phyloP scores from a whole-genome alignment of 2,888 invertebrate species.

The Tipula unca region DNA sequence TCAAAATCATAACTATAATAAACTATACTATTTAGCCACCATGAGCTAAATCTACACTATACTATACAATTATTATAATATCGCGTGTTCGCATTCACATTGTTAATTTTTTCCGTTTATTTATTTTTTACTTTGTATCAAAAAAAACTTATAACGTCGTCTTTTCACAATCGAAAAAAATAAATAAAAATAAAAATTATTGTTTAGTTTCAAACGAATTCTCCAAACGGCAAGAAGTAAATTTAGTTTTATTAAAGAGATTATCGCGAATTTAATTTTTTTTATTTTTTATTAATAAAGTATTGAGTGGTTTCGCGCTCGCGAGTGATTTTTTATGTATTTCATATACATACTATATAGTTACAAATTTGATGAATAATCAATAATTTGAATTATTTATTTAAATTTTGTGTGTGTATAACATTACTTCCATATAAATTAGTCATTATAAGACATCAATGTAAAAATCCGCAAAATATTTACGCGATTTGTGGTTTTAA shows the following conservation, averaged over 20 bases:
- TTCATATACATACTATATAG: background rate
- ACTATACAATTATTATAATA: background rate
- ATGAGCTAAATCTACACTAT: background rate
- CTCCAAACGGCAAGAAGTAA: conserved; percentile 8
- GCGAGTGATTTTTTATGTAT: background rate
- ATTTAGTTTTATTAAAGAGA: background rate
- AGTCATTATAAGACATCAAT: background rate
- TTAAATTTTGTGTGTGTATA: background rate
- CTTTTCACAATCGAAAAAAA: background rate
- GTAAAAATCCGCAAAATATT: background rate
- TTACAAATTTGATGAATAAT: background rate
- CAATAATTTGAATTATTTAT: background rate
- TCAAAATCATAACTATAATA: background rate
- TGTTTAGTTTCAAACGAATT: conserved; percentile 8
- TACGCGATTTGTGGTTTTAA: background rate
- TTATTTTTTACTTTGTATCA: background rate
- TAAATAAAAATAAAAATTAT: background rate
- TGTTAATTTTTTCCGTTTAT: background rate
- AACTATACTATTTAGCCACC: background rate
- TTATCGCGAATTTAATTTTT: background rate
- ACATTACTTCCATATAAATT: background rate
- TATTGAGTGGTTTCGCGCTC: background rate
- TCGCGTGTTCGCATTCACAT: background rate
- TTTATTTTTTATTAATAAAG: background rate
- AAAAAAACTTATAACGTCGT: background rate